These are phyloP conservation scores for Chrosomus eos DNA, from an alignment of 2,797 vertebrate species.

Conservation along the genomic window DNA sequence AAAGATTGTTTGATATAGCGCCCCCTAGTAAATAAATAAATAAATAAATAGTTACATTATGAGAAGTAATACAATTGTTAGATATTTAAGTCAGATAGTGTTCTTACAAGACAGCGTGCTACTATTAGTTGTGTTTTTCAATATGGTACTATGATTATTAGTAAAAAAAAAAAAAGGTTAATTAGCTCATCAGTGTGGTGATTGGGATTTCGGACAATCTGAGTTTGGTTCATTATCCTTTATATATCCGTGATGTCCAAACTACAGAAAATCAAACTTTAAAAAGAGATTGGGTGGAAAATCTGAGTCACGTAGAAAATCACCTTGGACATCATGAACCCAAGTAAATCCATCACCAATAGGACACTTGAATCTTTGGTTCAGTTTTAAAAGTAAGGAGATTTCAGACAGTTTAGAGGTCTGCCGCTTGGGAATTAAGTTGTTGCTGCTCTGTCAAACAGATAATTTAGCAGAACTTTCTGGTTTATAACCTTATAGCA, in stretches of 20 bases:
- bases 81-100: neutral
- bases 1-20: neutral
- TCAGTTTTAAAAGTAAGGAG: neutral
- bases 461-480: neutral
- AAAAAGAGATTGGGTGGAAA: neutral
- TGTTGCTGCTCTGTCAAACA: neutral
- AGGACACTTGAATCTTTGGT: neutral
- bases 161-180: neutral
- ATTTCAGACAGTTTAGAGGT: neutral
- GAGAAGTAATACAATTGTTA: neutral
- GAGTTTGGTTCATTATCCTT: neutral
- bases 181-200: neutral
- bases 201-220: neutral
- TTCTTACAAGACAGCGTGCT: neutral
- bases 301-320: neutral
- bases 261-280: neutral
- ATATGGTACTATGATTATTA: neutral
- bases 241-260: neutral
- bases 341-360: neutral
- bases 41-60: neutral
- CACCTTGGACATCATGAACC: neutral
- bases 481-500: neutral
- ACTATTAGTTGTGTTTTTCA: neutral
- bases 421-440: neutral
- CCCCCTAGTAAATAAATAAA: neutral